Conservation (phyloP, 2,113 vertebrate species). For the Pterophyllum scalare region DNA sequence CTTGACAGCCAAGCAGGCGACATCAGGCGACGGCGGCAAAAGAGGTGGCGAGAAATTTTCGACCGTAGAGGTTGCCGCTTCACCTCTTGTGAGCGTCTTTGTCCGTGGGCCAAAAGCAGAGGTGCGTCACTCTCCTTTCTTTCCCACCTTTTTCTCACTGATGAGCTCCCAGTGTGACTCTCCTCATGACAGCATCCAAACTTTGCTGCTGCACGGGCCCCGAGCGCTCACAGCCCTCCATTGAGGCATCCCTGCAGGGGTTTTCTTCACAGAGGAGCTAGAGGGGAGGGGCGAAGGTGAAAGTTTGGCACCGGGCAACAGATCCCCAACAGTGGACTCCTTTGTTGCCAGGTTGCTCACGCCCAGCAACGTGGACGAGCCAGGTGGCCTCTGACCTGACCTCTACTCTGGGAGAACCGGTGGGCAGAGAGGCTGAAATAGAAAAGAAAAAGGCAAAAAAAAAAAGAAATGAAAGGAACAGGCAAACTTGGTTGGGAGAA, state of each 20-base stretch:
- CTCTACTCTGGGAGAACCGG: constrained; percentile 70
- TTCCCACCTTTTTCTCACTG: constrained; percentile 66
- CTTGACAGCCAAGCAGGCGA: constrained; percentile 38
- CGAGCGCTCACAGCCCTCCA: constrained; percentile 80
- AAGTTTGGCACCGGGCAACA: constrained; percentile 72
- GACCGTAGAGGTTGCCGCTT: constrained; percentile 44
- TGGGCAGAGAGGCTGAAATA: constrained; percentile 79
- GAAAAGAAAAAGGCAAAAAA: background rate
- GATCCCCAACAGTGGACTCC: constrained; percentile 79
- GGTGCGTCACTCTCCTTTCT: constrained; percentile 73
- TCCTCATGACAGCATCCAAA: constrained; percentile 88
- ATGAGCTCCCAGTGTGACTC: constrained; percentile 85
- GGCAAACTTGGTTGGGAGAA: constrained; percentile 54
- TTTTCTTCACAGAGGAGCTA: constrained; percentile 72
- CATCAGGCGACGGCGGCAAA: background rate
- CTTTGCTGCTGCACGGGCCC: constrained; percentile 76
- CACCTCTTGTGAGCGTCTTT: constrained; percentile 45
- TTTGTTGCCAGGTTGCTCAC: constrained; percentile 88
- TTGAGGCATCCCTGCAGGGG: constrained; percentile 87
- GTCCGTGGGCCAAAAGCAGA: constrained; percentile 76
- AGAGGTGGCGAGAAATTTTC: background rate
- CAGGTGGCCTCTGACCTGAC: constrained; percentile 90
- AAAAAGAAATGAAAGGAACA: constrained; percentile 35
- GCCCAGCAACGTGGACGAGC: constrained; percentile 75
- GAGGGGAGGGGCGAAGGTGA: constrained; percentile 72